phyloP scores from a whole-genome alignment of 2,888 invertebrate species.

The Stenodema calcarata region DNA sequence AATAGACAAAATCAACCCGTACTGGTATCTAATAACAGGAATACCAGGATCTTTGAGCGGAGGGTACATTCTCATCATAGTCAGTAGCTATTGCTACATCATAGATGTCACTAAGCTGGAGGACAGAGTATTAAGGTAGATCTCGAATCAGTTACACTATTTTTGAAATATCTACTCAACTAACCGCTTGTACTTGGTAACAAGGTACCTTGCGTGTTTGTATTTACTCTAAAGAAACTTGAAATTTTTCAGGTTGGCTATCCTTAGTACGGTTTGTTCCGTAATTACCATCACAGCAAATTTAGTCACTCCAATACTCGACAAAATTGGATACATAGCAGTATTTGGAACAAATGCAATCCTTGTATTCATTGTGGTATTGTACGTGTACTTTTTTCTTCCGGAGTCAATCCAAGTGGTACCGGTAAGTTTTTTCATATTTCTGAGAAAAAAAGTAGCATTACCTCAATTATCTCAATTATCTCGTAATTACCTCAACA shows the following conservation, averaged over 20 bases:
- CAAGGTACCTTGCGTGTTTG: not conserved
- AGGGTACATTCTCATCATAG: not conserved
- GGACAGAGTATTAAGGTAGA: not conserved
- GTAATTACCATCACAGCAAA: not conserved
- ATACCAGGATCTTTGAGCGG: not conserved
- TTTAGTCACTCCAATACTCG: not conserved
- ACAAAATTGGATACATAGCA: not conserved
- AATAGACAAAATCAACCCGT: not conserved
- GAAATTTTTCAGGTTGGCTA: not conserved
- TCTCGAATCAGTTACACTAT: too few relatives aligned
- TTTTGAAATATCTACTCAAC: not conserved
- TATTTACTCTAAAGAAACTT: not conserved
- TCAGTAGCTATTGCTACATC: conserved; percentile 6
- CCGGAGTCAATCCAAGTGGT: not conserved
- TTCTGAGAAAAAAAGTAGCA: too few relatives aligned
- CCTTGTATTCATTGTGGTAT: not conserved
- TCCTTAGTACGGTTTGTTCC: not conserved
- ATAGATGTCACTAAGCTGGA: not conserved
- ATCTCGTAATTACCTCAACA: too few relatives aligned
- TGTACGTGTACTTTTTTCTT: conserved; percentile 3
- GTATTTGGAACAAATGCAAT: not conserved
- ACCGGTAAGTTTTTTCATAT: not conserved
- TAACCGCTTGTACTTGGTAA: too few relatives aligned
- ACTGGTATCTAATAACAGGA: not conserved
- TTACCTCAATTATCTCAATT: too few relatives aligned